Base-by-base conservation (phyloP, 2,797 vertebrate species). In the Kryptolebias ocellatus region DNA sequence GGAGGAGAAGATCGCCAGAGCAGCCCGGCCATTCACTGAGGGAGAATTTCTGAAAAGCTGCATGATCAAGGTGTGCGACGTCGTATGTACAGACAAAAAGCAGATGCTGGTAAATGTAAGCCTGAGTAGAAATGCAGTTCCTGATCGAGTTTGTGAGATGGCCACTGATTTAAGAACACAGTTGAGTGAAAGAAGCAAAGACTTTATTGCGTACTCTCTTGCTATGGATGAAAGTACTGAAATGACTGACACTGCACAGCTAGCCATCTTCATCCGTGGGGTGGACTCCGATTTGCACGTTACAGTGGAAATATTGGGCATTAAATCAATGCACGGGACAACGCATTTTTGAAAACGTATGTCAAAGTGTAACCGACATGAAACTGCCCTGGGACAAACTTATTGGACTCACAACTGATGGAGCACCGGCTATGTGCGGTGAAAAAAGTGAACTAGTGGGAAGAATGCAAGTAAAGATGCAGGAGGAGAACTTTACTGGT, bases 301-400 rank as follows among this genome's bases (percentile, higher is more conserved):
- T 24, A 67, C 20, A 55, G 71, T 61, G 58, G 47, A 73, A 61
- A 27, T 73, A 34, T 55, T 73, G 34, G 64, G 27, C 42, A 67
- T 67, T 73, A 62, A 51, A 51, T 62, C 64, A 1, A 51, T 61
- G 45, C 57, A 61, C 5, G 34, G 46, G 1, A 61, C 56, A 61
- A 65, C 24, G 8, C 20, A 46, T 46, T 16, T 49, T 28, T 20
- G 45, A 34, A 49, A 4, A 49, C 4, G 17, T 49, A 11, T 34
- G 2, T 24, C 20, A 7, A 31, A 17, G 16, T 60, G 16, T 29
- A 47, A 49, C 11, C 18, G 12, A 60, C 1, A 60, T 59, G 27
- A 7, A 16, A 24, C 28, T 49, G 17, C 2, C 58, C 1, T 60
- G 44, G 44, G 27, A 60, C 12, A 20, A 31, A 49, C 39, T 34